phyloP scores from a whole-genome alignment of 2,113 vertebrate genomes.

The Semnornis frantzii region DNA sequence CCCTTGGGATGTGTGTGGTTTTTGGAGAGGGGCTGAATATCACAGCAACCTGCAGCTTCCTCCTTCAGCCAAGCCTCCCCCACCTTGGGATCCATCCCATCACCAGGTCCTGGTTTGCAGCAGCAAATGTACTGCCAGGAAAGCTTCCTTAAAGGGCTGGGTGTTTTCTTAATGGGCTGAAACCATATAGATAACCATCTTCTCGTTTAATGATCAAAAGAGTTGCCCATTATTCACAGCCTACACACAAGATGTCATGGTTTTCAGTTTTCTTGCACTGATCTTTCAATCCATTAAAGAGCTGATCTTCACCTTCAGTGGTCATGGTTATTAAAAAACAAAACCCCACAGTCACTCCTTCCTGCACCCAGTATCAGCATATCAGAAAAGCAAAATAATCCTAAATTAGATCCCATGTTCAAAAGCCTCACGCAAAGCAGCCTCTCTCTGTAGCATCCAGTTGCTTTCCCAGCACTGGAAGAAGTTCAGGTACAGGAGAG shows the following conservation, averaged over 20 bases:
- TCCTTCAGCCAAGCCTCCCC: neutral
- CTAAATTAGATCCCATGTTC: neutral
- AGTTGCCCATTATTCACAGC: conserved; percentile 10
- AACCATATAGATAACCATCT: neutral
- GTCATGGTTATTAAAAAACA: neutral
- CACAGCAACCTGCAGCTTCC: neutral
- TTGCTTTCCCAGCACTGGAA: neutral
- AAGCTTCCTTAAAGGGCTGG: neutral
- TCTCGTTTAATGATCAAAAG: conserved; percentile 1
- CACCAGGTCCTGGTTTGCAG: neutral
- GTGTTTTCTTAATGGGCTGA: neutral
- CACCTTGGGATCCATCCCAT: neutral
- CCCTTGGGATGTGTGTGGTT: neutral
- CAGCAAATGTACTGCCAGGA: neutral
- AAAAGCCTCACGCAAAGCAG: neutral
- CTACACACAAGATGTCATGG: neutral
- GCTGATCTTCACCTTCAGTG: neutral
- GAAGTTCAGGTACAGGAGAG: neutral
- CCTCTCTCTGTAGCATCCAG: neutral
- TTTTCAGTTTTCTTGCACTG: neutral
- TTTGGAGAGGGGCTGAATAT: neutral
- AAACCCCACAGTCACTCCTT: no score
- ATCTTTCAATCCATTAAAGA: neutral
- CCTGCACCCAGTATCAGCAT: neutral
- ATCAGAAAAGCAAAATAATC: neutral